Evolutionary conservation across 2,113 vertebrate species (phyloP), one percentile per base, ranked within the genome.

Genomic region (Serranochromis macrocephalus): DNA sequence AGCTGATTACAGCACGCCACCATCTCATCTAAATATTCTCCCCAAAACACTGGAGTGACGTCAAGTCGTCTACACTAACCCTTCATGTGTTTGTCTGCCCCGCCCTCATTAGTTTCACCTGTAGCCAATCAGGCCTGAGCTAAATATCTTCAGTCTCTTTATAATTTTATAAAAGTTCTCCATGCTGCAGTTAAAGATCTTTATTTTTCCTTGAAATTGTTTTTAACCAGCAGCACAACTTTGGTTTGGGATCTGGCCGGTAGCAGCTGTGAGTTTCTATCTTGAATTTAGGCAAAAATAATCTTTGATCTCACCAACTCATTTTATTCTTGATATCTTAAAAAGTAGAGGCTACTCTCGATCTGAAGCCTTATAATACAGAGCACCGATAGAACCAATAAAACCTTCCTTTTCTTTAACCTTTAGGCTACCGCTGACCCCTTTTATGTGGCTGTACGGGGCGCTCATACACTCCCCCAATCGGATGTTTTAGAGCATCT

Each of bases 401-500:
- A 47, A 26, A 24, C 13, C 10, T 51, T 71, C 5, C 83, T 55
- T 53, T 89, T 55, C 78, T 89, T 42, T 82, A 84, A 91, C 92
- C 93, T 92, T 71, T 47, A 92, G 91, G 89, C 93, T 82, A 92
- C 57, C 2, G 3, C 82, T 91, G 92, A 91, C 90, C 91, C 66
- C 85, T 84, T 93, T 91, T 80, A 55, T 73, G 33, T 7, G 49
- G 87, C 84, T 83, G 82, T 91, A 94, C 42, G 87, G 91, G 86
- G 83, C 29, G 54, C 75, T 80, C 81, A 71, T 88, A 79, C 36
- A 42, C 45, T 58, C 75, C 26, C 78, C 90, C 87, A 73, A 92
- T 94, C 80, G 1, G 79, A 89, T 85, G 81, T 91, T 92, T 91
- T 89, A 87, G 63, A 81, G 73, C 63, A 12, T 88, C 71, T 89